These are phyloP conservation scores for Melieria omissa DNA, from an alignment of 2,888 invertebrate species.

Conservation along the genomic window DNA sequence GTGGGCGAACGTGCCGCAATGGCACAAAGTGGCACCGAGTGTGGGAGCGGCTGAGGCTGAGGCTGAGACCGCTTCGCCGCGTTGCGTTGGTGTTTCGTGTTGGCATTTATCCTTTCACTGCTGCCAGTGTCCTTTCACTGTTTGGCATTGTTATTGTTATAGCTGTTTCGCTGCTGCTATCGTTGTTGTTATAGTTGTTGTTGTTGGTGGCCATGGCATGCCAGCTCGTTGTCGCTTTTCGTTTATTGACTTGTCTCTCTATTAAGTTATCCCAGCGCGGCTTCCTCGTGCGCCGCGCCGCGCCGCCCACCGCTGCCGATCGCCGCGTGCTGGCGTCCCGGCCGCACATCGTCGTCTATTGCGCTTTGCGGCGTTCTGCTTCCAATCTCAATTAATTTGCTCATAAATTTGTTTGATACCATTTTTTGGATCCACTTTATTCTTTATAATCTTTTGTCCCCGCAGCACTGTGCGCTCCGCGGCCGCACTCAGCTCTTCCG, in stretches of 20 bases:
- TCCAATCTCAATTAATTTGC: conserved; percentile 62
- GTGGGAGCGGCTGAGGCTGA: too few relatives aligned
- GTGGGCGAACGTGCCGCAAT: not conserved
- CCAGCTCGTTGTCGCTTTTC: conserved; percentile 44
- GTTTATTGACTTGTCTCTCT: conserved; percentile 61
- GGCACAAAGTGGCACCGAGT: too few relatives aligned
- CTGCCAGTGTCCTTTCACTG: not conserved
- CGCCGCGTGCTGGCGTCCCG: not conserved
- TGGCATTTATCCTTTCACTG: conserved; percentile 23
- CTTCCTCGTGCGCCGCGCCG: not conserved
- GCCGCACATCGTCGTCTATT: not conserved
- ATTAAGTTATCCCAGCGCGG: conserved; percentile 51
- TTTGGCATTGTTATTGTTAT: not conserved
- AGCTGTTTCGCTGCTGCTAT: not conserved
- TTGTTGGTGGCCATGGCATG: not conserved
- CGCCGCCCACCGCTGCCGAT: conserved; percentile 47
- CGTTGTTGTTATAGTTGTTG: not conserved
- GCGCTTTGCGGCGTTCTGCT: conserved; percentile 43
- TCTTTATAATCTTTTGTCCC: conserved; percentile 4
- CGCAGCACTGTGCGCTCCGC: too few relatives aligned
- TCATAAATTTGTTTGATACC: conserved; percentile 58
- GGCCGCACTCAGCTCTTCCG: too few relatives aligned
- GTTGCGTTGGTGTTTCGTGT: not conserved
- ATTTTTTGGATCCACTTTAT: conserved; percentile 6
- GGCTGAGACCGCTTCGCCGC: not conserved